Evolutionary conservation across 2,888 invertebrate genomes (phyloP).

Genomic region (Melipona bicolor): DNA sequence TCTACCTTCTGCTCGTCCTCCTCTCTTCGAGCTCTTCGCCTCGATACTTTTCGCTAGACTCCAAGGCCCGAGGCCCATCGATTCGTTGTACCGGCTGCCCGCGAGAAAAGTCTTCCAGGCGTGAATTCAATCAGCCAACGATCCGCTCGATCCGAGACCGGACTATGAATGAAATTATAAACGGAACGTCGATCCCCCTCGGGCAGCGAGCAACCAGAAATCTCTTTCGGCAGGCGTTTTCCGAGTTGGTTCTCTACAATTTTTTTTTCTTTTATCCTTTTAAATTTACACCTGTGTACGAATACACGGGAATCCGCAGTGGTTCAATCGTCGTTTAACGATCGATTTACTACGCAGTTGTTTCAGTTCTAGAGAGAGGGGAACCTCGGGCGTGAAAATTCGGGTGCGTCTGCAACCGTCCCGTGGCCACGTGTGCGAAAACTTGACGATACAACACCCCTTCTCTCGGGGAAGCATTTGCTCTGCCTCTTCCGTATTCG

Average conservation of each 20-base stretch:
- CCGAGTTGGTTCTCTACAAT: too few species aligned
- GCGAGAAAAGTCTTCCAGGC: constrained; percentile 10
- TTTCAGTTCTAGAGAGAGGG: too few species aligned
- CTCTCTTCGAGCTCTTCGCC: constrained; percentile 36
- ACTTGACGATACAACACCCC: constrained; percentile 14
- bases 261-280: too few species aligned
- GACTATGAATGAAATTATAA: constrained; percentile 31
- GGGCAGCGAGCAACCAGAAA: too few species aligned
- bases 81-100: constrained; percentile 3
- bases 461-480: constrained; percentile 27
- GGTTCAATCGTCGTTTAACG: too few species aligned
- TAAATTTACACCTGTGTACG: too few species aligned
- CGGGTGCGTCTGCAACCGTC: not conserved
- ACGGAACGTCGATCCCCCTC: not conserved
- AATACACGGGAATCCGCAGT: too few species aligned
- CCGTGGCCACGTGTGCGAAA: too few species aligned
- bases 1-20: constrained; percentile 19
- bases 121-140: constrained; percentile 38
- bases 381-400: too few species aligned
- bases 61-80: not conserved
- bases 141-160: constrained; percentile 10
- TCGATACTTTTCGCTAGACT: constrained; percentile 22
- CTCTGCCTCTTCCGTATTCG: constrained; percentile 33
- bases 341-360: too few species aligned
- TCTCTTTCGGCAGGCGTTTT: too few species aligned